These are phyloP conservation scores for Drosophila yooni DNA, from an alignment of 2,888 invertebrate genomes.

Conservation along the genomic window DNA sequence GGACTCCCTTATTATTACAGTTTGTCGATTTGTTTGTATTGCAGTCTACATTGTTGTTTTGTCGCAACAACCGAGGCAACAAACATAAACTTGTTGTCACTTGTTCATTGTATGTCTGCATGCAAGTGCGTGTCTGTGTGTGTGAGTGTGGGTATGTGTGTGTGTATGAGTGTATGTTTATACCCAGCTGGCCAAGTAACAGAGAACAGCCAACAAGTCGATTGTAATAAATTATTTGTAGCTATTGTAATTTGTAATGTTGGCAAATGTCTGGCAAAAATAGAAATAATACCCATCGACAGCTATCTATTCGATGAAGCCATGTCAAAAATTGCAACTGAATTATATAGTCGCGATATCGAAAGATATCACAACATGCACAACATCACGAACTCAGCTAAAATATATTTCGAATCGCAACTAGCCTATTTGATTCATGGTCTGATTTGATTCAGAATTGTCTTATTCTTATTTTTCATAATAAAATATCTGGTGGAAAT, in stretches of 20 bases:
- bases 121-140: constrained; percentile 1
- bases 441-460: neutral
- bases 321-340: neutral
- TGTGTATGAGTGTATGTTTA: neutral
- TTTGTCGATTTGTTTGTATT: constrained; percentile 72
- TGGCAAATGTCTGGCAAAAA: constrained; percentile 38
- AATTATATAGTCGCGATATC: neutral
- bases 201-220: constrained; percentile 41
- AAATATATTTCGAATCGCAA: neutral
- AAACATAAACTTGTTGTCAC: constrained; percentile 48
- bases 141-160: neutral
- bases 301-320: neutral
- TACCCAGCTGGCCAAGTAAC: constrained; percentile 33
- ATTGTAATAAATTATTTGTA: constrained; percentile 68
- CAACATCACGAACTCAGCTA: neutral
- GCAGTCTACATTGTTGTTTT: constrained; percentile 63
- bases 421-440: neutral
- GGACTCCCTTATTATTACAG: constrained; percentile 69
- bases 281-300: constrained; percentile 1
- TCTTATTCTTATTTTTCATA: neutral
- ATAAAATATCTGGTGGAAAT: neutral
- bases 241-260: constrained; percentile 66
- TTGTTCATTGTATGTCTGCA: constrained; percentile 18
- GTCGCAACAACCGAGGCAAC: constrained; percentile 26
- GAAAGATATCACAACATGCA: neutral